Evolutionary conservation across 1,140 invertebrate species (phyloP), one percentile per base, ranked within the genome.

Genomic region (Philopotamus ludificatus): DNA sequence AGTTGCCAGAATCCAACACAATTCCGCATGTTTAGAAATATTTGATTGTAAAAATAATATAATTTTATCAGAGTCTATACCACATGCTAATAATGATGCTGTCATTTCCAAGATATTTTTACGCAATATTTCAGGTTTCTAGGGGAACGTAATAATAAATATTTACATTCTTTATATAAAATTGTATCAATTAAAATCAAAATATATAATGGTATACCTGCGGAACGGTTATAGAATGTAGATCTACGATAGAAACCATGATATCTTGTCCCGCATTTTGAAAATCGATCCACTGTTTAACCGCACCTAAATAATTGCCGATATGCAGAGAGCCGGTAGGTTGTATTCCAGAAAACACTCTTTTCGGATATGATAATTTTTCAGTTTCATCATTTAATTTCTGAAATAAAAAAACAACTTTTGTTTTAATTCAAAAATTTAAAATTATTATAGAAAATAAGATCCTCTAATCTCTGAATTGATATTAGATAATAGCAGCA

Each of bases 241-340:
- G 81, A 81, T 99, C 97, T 3, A 92, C 97, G 72, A 99, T 89
- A 71, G 91, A 91, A 53, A 91, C 85, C 63, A 95, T 85, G 0
- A 94, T 83, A 72, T 89, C 78, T 61, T 89, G 82, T 10, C 82
- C 79, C 23, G 77, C 70, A 55, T 97, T 82, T 79, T 98, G 96
- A 20, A 96, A 74, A 15, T 88, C 77, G 4, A 92, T 83, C 91
- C 95, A 99, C 74, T 89, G 89, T 59, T 87, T 82, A 42, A 99
- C 86, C 0, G 94, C 95, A 44, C 96, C 96, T 72, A 98, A 87
- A 80, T 99, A 99, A 82, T 99, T 99, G 1, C 97, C 97, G 49
- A 99, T 80, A 79, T 99, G 97, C 44, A 97, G 80, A 3, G 86
- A 79, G 16, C 97, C 96, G 3, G 97, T 98, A 1, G 97, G 97